Evolutionary conservation across 2,888 invertebrate genomes (phyloP).

Genomic region (Eudasyphora cyanicolor): DNA sequence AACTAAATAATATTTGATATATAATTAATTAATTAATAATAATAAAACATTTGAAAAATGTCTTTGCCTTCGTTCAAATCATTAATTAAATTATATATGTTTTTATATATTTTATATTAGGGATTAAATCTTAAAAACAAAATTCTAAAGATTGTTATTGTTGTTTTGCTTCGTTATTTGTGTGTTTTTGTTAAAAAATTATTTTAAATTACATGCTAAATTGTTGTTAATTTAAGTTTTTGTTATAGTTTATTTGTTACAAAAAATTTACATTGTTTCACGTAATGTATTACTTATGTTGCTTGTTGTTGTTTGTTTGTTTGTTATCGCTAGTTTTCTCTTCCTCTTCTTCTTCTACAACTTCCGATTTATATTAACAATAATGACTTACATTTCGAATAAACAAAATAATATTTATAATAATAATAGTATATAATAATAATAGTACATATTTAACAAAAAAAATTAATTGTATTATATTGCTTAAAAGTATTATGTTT

Average conservation of each 20-base stretch:
- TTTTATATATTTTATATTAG: neutral
- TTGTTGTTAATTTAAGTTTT: constrained; percentile 28
- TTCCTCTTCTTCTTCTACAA: neutral
- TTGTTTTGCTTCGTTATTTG: neutral
- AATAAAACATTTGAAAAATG: constrained; percentile 34
- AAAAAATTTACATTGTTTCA: constrained; percentile 24
- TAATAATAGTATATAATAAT: constrained; percentile 34
- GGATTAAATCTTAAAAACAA: constrained; percentile 29
- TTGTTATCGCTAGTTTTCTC: constrained; percentile 8
- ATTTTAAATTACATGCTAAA: constrained; percentile 30
- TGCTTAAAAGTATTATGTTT: constrained; percentile 31
- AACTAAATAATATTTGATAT: constrained; percentile 26
- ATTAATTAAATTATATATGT: constrained; percentile 29
- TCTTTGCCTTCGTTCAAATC: constrained; percentile 29
- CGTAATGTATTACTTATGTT: constrained; percentile 28
- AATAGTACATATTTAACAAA: constrained; percentile 44
- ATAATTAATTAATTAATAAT: constrained; percentile 5
- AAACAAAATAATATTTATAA: constrained; percentile 18
- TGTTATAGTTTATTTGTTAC: constrained; percentile 22
- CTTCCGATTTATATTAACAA: constrained; percentile 34
- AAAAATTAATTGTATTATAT: constrained; percentile 33
- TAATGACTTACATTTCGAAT: constrained; percentile 49
- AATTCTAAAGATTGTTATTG: neutral
- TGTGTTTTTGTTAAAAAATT: constrained; percentile 17
- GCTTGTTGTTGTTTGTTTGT: constrained; percentile 1